phyloP scores from a whole-genome alignment of 1,140 invertebrate genomes.

The Carposina sasakii region DNA sequence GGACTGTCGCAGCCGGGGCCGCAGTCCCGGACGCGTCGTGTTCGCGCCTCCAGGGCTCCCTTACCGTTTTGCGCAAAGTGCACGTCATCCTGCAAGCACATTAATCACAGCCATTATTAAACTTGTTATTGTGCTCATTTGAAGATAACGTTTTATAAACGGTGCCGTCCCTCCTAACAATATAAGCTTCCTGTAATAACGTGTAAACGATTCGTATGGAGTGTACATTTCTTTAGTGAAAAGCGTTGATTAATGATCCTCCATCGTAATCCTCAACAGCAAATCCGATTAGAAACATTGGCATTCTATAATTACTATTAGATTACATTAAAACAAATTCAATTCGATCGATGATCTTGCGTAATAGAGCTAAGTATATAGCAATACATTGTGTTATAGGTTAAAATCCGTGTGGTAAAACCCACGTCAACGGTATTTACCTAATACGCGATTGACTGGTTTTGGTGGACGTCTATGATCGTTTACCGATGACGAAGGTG shows the following conservation, averaged over 20 bases:
- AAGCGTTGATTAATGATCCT: slow-evolving; percentile 56
- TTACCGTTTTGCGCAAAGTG: slow-evolving; percentile 47
- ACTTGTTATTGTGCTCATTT: slow-evolving; percentile 71
- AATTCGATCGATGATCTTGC: too few species aligned
- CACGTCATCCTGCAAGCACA: slow-evolving; percentile 67
- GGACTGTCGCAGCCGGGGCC: slow-evolving; percentile 12
- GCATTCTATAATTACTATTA: too few species aligned
- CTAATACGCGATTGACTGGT: too few species aligned
- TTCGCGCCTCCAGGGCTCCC: slow-evolving; percentile 52
- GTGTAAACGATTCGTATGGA: slow-evolving; percentile 51
- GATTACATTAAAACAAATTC: too few species aligned
- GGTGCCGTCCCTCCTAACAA: slow-evolving; percentile 66
- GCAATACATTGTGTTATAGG: too few species aligned
- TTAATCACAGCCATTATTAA: slow-evolving; percentile 71
- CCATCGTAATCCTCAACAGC: slow-evolving; percentile 34
- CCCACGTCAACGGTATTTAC: too few species aligned
- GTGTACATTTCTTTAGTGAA: slow-evolving; percentile 28
- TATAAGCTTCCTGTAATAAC: slow-evolving; percentile 68
- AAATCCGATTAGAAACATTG: slow-evolving; percentile 48
- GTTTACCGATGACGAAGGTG: too few species aligned
- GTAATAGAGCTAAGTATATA: too few species aligned
- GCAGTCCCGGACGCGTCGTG: slow-evolving; percentile 34
- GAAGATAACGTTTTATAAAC: slow-evolving; percentile 70
- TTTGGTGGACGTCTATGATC: too few species aligned
- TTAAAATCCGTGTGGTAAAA: too few species aligned